Conservation (phyloP, 92 coral and sea anemone genomes). For the Palythoa heliodiscus region DNA sequence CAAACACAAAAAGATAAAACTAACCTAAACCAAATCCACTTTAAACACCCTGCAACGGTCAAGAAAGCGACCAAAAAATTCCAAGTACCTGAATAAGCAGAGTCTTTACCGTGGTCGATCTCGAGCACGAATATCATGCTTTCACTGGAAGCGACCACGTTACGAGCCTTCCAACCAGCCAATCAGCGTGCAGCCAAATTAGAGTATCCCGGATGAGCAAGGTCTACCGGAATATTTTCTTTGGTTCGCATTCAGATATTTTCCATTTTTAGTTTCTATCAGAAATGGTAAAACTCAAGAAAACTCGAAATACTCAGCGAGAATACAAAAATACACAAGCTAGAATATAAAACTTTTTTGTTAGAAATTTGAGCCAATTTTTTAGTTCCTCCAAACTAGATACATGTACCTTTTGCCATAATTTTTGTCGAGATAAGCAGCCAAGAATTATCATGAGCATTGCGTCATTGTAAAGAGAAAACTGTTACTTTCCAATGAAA, state of each 20-base stretch:
- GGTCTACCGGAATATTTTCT: slow-evolving; percentile 64
- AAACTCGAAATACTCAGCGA: background rate
- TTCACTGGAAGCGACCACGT: slow-evolving; percentile 99
- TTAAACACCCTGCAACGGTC: slow-evolving; percentile 76
- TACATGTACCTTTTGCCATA: background rate
- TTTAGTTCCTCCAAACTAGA: background rate
- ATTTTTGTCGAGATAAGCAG: background rate
- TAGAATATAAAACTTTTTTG: background rate
- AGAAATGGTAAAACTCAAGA: background rate
- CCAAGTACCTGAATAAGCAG: slow-evolving; percentile 92
- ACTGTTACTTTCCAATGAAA: too few species aligned
- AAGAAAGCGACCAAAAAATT: slow-evolving; percentile 76
- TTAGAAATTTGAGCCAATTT: background rate
- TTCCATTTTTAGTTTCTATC: background rate
- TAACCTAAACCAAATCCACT: slow-evolving; percentile 93
- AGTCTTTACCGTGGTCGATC: slow-evolving; percentile 84
- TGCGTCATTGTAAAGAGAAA: too few species aligned
- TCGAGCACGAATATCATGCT: slow-evolving; percentile 99
- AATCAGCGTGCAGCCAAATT: slow-evolving; percentile 83
- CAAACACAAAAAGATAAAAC: slow-evolving; percentile 94
- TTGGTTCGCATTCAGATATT: background rate
- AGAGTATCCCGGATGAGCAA: slow-evolving; percentile 94
- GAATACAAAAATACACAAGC: slow-evolving; percentile 15
- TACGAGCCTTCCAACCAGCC: slow-evolving; percentile 97
- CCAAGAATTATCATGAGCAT: background rate